A percentile compares a stretch with the other conserved stretches of the same genome.
Evolutionary conservation across 53 echinoderm and acorn worm species (phyloP).

Genomic region (Patiria pectinifera): DNA sequence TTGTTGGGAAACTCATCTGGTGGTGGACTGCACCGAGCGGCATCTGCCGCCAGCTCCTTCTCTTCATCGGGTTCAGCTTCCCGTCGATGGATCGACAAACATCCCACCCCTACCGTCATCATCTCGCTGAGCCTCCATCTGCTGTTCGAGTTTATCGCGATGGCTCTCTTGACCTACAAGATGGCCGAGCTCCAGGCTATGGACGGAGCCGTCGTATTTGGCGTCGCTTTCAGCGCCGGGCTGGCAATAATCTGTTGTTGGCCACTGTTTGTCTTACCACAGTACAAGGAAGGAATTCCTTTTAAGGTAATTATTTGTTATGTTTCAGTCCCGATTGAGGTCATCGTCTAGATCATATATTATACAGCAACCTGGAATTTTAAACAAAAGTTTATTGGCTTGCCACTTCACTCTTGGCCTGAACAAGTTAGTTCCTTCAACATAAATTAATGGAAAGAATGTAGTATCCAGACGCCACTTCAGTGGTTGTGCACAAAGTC

Average conservation of each 20-base stretch:
- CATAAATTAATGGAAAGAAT: too few relatives aligned
- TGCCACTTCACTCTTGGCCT: too few relatives aligned
- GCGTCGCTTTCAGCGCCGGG: slow-evolving; percentile 31
- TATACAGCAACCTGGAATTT: too few relatives aligned
- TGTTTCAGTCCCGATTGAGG: too few relatives aligned
- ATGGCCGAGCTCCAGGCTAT: slow-evolving; percentile 56
- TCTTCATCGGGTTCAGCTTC: slow-evolving; percentile 2
- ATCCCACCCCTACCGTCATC: slow-evolving; percentile 42
- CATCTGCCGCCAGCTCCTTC: slow-evolving; percentile 21
- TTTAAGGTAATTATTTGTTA: slow-evolving; percentile 62
- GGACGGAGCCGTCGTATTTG: slow-evolving; percentile 56
- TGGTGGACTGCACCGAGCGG: neutral
- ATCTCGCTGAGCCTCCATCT: slow-evolving; percentile 41
- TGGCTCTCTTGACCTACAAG: slow-evolving; percentile 63
- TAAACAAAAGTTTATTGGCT: too few relatives aligned
- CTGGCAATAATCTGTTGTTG: slow-evolving; percentile 61
- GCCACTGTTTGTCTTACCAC: slow-evolving; percentile 69
- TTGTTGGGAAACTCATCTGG: neutral
- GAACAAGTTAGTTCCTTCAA: too few relatives aligned
- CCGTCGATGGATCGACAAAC: slow-evolving; percentile 32
- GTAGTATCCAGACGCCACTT: too few relatives aligned
- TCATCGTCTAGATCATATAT: too few relatives aligned
- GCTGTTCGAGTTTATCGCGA: slow-evolving; percentile 39
- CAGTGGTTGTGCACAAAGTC: too few relatives aligned
- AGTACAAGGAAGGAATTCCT: slow-evolving; percentile 73